phyloP scores from a whole-genome alignment of 2,113 vertebrate genomes.

The Progne subis region DNA sequence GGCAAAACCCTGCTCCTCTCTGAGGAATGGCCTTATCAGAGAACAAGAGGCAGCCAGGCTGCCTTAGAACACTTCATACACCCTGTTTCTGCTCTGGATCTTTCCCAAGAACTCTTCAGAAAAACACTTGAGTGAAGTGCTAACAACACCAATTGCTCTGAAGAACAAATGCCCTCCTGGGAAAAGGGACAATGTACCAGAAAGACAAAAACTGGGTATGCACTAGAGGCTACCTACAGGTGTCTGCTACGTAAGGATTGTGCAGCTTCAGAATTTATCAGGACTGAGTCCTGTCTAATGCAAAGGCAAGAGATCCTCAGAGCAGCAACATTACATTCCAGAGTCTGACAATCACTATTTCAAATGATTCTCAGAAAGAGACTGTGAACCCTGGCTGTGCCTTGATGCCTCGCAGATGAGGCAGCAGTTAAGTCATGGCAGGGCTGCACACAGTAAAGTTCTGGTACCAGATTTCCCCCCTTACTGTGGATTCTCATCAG shows the following conservation, averaged over 20 bases:
- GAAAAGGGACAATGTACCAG: background rate
- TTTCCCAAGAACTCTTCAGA: background rate
- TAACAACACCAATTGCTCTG: background rate
- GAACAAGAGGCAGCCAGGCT: background rate
- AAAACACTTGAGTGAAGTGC: background rate
- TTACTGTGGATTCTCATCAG: background rate
- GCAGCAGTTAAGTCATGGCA: background rate
- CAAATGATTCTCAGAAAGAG: background rate
- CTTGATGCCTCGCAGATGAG: background rate
- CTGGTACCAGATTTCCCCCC: fast-evolving
- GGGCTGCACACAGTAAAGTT: background rate
- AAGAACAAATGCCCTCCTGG: background rate
- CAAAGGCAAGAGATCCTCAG: background rate
- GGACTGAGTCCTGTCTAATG: background rate
- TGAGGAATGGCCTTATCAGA: background rate
- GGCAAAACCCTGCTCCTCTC: background rate
- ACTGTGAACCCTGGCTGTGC: background rate
- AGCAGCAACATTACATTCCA: background rate
- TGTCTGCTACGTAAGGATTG: background rate
- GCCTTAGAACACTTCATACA: background rate
- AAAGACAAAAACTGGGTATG: background rate
- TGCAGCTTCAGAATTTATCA: background rate
- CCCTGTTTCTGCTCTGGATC: background rate
- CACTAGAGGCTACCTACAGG: background rate
- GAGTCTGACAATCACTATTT: background rate